Evolutionary conservation across 2,113 vertebrate species (phyloP).

Genomic region (Falcunculus frontatus): DNA sequence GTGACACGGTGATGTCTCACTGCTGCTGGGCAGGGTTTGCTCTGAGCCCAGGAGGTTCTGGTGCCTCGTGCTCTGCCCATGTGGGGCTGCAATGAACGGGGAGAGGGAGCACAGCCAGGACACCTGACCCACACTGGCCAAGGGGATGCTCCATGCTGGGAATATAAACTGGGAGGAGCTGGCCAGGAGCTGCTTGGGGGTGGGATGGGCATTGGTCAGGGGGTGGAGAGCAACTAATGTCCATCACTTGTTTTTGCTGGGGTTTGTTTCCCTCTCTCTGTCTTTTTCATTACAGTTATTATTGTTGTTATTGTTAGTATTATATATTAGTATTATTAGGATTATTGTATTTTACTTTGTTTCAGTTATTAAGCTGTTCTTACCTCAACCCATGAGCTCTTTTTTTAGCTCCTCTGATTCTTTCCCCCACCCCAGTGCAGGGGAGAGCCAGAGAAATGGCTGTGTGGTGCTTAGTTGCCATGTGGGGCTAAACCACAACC

Average conservation of each 20-base stretch:
- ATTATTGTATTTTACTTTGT: background rate
- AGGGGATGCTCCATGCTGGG: background rate
- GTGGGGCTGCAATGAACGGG: accelerated
- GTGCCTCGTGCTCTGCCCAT: accelerated
- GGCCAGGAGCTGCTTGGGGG: background rate
- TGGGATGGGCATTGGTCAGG: background rate
- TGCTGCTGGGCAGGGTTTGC: background rate
- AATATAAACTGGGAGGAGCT: background rate
- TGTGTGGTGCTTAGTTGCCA: background rate
- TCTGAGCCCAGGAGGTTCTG: background rate
- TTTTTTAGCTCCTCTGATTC: background rate
- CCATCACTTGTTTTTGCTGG: background rate
- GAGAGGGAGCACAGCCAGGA: background rate
- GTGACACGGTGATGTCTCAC: background rate
- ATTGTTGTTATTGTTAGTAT: background rate
- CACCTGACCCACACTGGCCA: background rate
- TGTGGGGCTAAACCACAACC: background rate
- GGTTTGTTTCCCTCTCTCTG: background rate
- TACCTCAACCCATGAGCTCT: background rate
- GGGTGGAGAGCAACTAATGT: background rate
- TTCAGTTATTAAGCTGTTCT: background rate
- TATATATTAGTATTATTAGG: background rate
- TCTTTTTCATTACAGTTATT: background rate
- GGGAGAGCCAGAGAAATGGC: background rate
- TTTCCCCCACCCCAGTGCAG: background rate